Conservation (phyloP, 2,113 vertebrate species). For the Gasterosteus nipponicus region DNA sequence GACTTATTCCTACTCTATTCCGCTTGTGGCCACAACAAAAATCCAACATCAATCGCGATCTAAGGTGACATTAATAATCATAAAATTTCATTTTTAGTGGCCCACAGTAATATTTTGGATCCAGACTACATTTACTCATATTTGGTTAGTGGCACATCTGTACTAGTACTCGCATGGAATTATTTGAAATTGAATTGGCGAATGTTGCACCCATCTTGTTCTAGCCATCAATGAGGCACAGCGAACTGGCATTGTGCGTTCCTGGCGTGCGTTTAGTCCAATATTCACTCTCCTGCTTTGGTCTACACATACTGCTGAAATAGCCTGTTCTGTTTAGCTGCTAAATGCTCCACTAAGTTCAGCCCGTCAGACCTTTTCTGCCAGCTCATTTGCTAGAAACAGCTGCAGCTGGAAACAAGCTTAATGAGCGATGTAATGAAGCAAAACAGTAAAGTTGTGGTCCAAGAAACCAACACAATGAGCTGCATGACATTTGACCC, state of each 20-base stretch:
- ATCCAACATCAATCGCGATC: slow-evolving; percentile 6
- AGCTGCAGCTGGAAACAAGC: not conserved
- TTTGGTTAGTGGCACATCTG: not conserved
- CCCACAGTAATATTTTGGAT: not conserved
- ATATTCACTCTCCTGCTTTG: not conserved
- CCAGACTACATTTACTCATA: not conserved
- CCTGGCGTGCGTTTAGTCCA: not conserved
- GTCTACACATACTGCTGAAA: not conserved
- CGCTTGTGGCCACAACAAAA: slow-evolving; percentile 11
- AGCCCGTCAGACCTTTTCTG: too few species aligned
- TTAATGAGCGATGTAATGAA: not conserved
- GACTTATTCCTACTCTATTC: not conserved
- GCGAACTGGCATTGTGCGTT: not conserved
- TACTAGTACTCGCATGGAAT: not conserved
- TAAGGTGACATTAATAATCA: not conserved
- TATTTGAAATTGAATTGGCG: not conserved
- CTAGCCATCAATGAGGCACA: not conserved
- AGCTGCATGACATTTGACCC: not conserved
- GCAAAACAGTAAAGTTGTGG: not conserved
- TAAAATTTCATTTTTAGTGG: not conserved
- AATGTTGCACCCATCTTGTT: not conserved
- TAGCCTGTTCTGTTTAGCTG: not conserved
- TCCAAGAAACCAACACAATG: not conserved
- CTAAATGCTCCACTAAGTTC: not conserved
- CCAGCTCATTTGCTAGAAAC: too few species aligned